Evolutionary conservation across 1,140 invertebrate species (phyloP).

Genomic region (Artemia franciscana): DNA sequence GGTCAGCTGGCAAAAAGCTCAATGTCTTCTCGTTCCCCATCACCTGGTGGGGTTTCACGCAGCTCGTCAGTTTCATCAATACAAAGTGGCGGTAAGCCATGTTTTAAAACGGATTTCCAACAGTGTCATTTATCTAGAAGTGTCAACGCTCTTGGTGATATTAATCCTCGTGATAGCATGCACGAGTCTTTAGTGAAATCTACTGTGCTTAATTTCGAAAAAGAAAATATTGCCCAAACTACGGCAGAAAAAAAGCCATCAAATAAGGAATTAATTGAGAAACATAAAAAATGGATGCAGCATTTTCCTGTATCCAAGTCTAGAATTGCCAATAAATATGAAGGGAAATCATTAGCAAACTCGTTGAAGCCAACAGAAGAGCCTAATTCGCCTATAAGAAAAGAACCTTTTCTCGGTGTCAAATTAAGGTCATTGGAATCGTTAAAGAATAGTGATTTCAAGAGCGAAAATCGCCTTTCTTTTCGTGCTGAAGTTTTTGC

Average conservation of each 20-base stretch:
- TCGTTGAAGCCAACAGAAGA: background rate
- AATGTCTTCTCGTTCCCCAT: slow-evolving; percentile 5
- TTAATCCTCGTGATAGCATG: background rate
- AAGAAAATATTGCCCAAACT: slow-evolving; percentile 26
- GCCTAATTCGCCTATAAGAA: background rate
- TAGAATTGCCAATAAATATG: background rate
- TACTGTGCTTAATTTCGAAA: background rate
- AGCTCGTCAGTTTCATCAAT: background rate
- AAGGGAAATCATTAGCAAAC: background rate
- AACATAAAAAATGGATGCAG: slow-evolving; percentile 69
- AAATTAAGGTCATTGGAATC: background rate
- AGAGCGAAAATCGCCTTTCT: background rate
- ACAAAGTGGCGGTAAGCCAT: background rate
- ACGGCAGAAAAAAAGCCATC: slow-evolving; percentile 59
- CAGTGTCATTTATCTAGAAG: background rate
- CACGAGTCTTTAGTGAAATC: background rate
- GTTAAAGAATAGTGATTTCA: background rate
- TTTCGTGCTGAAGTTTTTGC: background rate
- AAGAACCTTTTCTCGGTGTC: background rate
- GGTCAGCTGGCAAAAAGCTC: background rate
- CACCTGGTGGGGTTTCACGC: background rate
- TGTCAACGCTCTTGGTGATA: background rate
- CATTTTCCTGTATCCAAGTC: slow-evolving; percentile 32
- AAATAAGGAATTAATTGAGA: slow-evolving; percentile 59
- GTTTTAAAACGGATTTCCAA: background rate